phyloP scores from a whole-genome alignment of 2,113 vertebrate genomes.

The Peromyscus polionotus region DNA sequence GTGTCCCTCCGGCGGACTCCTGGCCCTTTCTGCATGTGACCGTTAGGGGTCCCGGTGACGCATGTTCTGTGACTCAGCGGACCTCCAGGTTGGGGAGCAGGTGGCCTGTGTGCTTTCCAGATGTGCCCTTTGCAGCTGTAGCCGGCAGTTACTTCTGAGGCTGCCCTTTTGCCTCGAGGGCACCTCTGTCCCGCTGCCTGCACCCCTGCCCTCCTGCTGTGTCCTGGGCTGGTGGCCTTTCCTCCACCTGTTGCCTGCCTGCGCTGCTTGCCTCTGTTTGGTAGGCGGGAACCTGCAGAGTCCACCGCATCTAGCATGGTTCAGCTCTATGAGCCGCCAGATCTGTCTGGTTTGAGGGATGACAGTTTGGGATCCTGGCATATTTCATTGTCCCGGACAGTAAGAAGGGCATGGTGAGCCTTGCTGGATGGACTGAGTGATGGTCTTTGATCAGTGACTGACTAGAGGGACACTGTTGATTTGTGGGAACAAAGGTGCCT shows the following conservation, averaged over 20 bases:
- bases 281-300: neutral
- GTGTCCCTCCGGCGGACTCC: neutral
- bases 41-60: too few species aligned
- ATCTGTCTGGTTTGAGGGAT: neutral
- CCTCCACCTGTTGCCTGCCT: too few species aligned
- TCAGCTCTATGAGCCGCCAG: neutral
- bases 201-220: rapidly evolving
- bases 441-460: neutral
- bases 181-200: neutral
- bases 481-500: neutral
- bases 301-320: too few species aligned
- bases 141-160: neutral
- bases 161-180: rapidly evolving
- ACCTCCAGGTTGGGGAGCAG: neutral
- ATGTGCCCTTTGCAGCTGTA: too few species aligned
- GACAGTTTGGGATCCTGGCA: neutral
- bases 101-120: neutral
- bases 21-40: neutral
- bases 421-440: neutral
- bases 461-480: neutral
- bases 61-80: neutral
- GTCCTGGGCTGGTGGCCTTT: rapidly evolving
- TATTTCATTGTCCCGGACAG: neutral
- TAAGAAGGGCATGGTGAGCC: rapidly evolving
- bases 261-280: neutral